These are phyloP conservation scores for Lysandra coridon DNA, from an alignment of 2,888 invertebrate species.

Conservation along the genomic window DNA sequence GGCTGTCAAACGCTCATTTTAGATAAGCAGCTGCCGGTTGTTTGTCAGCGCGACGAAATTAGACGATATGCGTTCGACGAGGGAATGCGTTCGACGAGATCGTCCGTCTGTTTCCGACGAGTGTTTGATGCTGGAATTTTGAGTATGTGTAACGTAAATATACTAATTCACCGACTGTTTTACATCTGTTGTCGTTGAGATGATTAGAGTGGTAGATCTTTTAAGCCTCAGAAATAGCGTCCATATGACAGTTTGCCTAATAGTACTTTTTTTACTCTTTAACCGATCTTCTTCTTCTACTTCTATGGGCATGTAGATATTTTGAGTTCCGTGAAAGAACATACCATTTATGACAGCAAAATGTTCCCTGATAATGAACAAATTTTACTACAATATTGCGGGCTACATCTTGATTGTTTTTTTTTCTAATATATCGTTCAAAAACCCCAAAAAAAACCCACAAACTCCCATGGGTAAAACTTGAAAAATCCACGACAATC, in stretches of 20 bases:
- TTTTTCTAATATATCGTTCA: neutral
- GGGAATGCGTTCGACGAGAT: conserved; percentile 2
- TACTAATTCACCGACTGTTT: neutral
- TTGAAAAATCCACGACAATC: conserved; percentile 14
- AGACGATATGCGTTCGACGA: conserved; percentile 46
- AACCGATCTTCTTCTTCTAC: no score
- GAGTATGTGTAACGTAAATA: neutral
- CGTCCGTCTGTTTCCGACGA: conserved; percentile 10
- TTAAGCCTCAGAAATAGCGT: neutral
- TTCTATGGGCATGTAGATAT: no score
- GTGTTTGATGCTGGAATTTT: conserved; percentile 6
- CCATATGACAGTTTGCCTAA: no score
- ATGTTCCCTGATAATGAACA: no score
- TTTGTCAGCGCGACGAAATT: conserved; percentile 65
- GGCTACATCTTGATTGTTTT: neutral
- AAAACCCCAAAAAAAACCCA: neutral
- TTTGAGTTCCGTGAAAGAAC: no score
- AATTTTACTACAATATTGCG: no score
- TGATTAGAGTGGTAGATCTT: neutral
- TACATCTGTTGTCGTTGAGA: neutral
- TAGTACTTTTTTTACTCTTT: no score
- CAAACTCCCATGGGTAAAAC: neutral
- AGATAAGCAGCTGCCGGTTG: conserved; percentile 65
- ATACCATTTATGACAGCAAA: no score
- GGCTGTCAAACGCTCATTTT: conserved; percentile 34